Conservation (phyloP, 2,113 vertebrate genomes). For the Elgaria multicarinata region DNA sequence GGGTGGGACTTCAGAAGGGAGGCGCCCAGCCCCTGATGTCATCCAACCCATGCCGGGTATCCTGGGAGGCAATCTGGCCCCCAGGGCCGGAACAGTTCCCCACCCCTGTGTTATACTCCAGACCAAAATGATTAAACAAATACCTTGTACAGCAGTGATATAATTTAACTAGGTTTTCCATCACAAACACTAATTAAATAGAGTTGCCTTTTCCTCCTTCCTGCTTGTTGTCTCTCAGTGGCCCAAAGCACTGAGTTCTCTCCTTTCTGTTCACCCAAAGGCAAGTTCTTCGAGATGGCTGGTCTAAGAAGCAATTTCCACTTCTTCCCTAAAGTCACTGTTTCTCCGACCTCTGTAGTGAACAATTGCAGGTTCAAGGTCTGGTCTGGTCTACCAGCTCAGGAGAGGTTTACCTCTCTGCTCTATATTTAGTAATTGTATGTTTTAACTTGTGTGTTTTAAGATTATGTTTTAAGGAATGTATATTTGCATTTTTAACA, state of each 20-base stretch:
- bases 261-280: not conserved
- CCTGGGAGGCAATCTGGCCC: no score
- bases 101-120: not conserved
- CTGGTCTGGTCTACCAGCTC: not conserved
- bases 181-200: not conserved
- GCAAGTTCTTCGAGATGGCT: not conserved
- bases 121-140: not conserved
- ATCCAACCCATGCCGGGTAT: no score
- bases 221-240: not conserved
- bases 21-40: no score
- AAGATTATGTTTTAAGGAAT: not conserved
- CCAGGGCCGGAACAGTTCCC: no score
- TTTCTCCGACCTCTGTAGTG: not conserved
- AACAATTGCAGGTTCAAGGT: not conserved
- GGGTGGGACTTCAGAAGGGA: no score
- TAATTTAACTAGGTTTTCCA: not conserved
- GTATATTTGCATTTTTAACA: not conserved
- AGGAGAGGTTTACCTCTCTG: not conserved
- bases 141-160: not conserved
- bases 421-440: not conserved
- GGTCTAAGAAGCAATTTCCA: not conserved
- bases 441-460: not conserved
- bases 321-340: not conserved
- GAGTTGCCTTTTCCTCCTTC: not conserved
- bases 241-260: not conserved